Conservation (phyloP, 2,113 vertebrate species). For the Pipra filicauda region DNA sequence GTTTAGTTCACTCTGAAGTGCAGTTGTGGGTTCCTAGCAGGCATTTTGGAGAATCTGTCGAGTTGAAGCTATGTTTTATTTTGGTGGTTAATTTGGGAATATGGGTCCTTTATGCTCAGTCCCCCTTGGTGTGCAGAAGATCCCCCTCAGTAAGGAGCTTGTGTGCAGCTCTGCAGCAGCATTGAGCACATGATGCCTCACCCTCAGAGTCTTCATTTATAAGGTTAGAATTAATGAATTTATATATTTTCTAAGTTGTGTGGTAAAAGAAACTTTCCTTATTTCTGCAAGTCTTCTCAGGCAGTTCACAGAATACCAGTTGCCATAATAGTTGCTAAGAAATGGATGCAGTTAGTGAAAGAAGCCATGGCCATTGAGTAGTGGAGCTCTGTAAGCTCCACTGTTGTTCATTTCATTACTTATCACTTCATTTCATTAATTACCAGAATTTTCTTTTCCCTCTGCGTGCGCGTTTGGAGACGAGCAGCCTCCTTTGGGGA, state of each 20-base stretch:
- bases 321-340: neutral
- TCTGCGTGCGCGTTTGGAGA: accelerated
- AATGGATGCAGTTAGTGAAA: neutral
- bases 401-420: neutral
- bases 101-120: neutral
- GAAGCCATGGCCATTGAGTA: neutral
- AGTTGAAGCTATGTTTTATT: neutral
- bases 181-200: neutral
- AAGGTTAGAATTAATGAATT: neutral
- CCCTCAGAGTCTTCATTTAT: neutral
- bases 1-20: neutral
- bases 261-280: neutral
- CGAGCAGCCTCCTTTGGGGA: neutral
- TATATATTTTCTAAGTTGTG: neutral
- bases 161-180: neutral
- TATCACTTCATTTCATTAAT: neutral
- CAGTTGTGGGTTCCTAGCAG: neutral
- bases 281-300: neutral
- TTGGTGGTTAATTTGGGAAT: neutral
- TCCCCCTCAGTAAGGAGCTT: neutral
- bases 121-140: neutral
- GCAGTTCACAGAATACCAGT: neutral
- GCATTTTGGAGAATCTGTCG: neutral
- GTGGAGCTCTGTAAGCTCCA: neutral
- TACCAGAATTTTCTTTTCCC: neutral